A percentile compares a stretch with the other conserved stretches of the same genome.
Evolutionary conservation across 2,113 vertebrate species (phyloP).

Genomic region (Otis tarda): DNA sequence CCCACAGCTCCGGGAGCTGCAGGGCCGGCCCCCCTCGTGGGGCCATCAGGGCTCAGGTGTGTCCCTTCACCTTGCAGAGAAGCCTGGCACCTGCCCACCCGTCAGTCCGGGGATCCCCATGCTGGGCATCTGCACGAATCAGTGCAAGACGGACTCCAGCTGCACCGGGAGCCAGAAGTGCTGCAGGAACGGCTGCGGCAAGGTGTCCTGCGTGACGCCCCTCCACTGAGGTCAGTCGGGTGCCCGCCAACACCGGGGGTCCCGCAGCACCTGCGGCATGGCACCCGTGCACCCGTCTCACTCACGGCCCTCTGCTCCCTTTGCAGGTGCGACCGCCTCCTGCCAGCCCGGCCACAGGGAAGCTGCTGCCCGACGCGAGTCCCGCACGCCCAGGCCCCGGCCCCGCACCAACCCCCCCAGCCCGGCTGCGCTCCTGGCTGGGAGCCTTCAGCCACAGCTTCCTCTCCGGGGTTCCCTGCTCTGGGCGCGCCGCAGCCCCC

Average conservation of each 20-base stretch:
- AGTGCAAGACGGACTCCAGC: slow-evolving; percentile 6
- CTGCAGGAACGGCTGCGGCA: slow-evolving; percentile 45
- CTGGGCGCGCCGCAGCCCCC: background rate
- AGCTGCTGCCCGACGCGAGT: background rate
- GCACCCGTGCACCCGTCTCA: accelerated
- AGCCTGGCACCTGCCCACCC: slow-evolving; percentile 31
- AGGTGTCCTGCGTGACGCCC: background rate
- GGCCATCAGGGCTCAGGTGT: background rate
- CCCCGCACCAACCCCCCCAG: background rate
- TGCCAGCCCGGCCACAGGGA: background rate
- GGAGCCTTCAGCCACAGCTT: slow-evolving; percentile 32
- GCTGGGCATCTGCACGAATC: background rate
- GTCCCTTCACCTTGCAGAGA: slow-evolving; percentile 23
- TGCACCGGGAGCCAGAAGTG: slow-evolving; percentile 28
- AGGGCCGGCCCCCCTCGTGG: accelerated
- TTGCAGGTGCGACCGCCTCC: background rate
- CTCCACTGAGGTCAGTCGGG: slow-evolving; percentile 30
- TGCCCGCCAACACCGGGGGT: background rate
- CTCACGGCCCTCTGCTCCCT: background rate
- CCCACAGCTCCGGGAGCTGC: background rate
- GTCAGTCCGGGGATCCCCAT: slow-evolving; percentile 12
- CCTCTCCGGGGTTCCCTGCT: background rate
- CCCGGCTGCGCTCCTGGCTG: accelerated
- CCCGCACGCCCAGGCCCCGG: background rate
- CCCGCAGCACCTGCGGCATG: accelerated